Conservation (phyloP, 2,888 invertebrate genomes). For the Cynaeus angustus region DNA sequence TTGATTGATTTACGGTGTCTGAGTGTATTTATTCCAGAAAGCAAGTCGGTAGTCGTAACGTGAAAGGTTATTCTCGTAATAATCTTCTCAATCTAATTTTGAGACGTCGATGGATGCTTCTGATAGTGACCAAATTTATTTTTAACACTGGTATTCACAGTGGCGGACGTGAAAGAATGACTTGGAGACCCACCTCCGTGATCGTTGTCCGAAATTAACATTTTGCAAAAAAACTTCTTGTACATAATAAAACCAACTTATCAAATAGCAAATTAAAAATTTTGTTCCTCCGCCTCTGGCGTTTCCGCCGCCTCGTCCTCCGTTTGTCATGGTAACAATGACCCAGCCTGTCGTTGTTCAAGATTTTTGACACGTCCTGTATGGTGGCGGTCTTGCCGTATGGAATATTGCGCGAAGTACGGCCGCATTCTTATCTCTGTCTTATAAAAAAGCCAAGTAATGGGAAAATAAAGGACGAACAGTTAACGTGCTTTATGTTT, state of each 20-base stretch:
- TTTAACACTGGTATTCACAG: constrained; percentile 11
- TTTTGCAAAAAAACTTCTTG: too few species aligned
- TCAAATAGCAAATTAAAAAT: neutral
- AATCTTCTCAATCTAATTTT: constrained; percentile 22
- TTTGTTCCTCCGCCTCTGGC: neutral
- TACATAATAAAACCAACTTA: too few species aligned
- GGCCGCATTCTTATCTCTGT: constrained; percentile 55
- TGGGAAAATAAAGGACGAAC: constrained; percentile 67
- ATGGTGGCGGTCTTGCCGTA: constrained; percentile 37
- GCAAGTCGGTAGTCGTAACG: constrained; percentile 38
- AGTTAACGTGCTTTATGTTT: constrained; percentile 72
- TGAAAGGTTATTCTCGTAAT: constrained; percentile 37
- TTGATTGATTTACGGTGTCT: constrained; percentile 31
- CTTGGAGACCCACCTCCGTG: too few species aligned
- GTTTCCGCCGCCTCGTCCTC: constrained; percentile 10
- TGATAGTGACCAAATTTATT: constrained; percentile 23
- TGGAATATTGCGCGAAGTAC: constrained; percentile 40
- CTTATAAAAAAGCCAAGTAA: constrained; percentile 54
- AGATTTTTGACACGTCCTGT: constrained; percentile 43
- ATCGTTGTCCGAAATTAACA: too few species aligned
- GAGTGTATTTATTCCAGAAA: constrained; percentile 19
- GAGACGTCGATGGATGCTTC: constrained; percentile 10
- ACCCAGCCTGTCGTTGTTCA: constrained; percentile 31
- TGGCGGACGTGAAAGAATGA: neutral
- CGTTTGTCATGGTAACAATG: constrained; percentile 27